A percentile compares a stretch with the other conserved stretches of the same genome.
Conservation (phyloP, 2,888 invertebrate species). For the Macrosiphum euphorbiae region DNA sequence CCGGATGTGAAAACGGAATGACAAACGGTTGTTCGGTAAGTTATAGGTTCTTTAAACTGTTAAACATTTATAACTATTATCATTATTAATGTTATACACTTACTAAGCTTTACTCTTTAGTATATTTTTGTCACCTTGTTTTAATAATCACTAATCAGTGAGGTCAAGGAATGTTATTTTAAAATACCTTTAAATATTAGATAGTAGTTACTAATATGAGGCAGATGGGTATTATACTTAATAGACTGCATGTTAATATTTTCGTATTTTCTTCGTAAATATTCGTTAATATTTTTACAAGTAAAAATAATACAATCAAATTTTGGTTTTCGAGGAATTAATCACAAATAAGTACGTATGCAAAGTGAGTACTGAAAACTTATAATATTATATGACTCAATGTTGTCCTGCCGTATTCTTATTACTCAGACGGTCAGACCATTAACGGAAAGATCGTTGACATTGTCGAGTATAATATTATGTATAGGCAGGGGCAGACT, state of each 20-base stretch:
- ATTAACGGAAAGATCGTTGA: neutral
- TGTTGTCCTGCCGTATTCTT: neutral
- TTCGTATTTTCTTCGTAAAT: neutral
- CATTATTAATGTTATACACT: neutral
- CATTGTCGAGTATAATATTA: neutral
- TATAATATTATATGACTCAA: neutral
- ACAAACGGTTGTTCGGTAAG: conserved; percentile 63
- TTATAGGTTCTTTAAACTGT: conserved; percentile 14
- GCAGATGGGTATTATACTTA: neutral
- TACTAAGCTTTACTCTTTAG: neutral
- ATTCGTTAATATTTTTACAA: neutral
- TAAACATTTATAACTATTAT: conserved; percentile 8
- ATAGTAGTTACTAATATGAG: conserved; percentile 2
- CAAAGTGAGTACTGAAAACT: neutral
- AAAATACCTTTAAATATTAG: conserved; percentile 5
- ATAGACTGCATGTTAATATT: neutral
- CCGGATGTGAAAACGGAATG: conserved; percentile 57
- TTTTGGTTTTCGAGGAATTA: neutral
- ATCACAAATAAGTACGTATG: neutral
- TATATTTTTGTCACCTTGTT: neutral
- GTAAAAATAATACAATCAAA: neutral
- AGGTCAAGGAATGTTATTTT: neutral
- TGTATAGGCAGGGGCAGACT: too few species aligned
- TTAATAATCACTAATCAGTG: conserved; percentile 12
- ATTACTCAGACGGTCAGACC: neutral